Evolutionary conservation across 2,797 vertebrate genomes (phyloP).

Genomic region (Thamnophis elegans): DNA sequence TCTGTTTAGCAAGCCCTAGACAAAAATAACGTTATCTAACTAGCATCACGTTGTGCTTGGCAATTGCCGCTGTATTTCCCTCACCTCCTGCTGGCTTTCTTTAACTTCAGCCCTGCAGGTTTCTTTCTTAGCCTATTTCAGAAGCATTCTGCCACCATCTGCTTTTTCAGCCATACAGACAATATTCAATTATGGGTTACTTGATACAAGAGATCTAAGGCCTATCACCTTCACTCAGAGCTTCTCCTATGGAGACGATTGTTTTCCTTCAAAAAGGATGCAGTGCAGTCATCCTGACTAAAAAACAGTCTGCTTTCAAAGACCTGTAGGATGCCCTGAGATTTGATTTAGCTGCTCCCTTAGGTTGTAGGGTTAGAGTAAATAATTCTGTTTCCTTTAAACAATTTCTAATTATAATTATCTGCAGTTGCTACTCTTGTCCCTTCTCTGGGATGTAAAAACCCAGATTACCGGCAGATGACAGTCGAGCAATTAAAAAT

Average conservation of each 20-base stretch:
- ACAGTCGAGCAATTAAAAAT: background rate
- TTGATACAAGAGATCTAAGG: background rate
- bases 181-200: background rate
- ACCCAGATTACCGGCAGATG: background rate
- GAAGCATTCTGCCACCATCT: background rate
- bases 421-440: background rate
- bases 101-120: background rate
- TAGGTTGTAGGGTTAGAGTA: background rate
- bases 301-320: background rate
- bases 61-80: background rate
- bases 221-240: background rate
- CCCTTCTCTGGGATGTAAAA: background rate
- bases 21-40: background rate
- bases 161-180: background rate
- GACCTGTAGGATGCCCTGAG: background rate
- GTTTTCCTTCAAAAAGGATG: background rate
- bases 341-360: background rate
- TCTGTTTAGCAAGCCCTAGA: background rate
- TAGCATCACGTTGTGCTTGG: background rate
- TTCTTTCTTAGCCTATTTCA: background rate
- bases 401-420: background rate
- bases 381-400: background rate
- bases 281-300: background rate
- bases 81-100: background rate
- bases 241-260: background rate